Evolutionary conservation across 2,888 invertebrate genomes (phyloP).

Genomic region (Elmis aenea): DNA sequence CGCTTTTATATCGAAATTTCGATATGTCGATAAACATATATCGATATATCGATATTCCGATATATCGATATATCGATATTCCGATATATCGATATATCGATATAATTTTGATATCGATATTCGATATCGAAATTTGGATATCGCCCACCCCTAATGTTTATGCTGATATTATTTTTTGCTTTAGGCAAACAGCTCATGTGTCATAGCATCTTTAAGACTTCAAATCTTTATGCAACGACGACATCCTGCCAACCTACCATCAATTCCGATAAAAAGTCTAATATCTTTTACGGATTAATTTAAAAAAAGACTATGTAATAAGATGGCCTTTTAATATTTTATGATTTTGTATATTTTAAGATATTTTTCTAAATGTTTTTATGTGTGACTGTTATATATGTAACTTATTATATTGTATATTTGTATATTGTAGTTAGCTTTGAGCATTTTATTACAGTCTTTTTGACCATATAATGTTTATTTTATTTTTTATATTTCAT

Average conservation of each 20-base stretch:
- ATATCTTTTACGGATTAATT: constrained; percentile 24
- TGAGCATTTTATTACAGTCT: constrained; percentile 3
- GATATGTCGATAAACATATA: too few relatives aligned
- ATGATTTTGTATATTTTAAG: constrained; percentile 7
- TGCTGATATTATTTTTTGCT: constrained; percentile 9
- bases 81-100: too few relatives aligned
- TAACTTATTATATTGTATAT: background rate
- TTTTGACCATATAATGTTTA: too few relatives aligned
- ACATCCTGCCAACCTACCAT: constrained; percentile 28
- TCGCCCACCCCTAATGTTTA: background rate
- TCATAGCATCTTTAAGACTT: constrained; percentile 42
- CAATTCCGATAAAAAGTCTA: constrained; percentile 20
- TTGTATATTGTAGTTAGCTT: constrained; percentile 3
- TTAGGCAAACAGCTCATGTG: constrained; percentile 25
- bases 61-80: too few relatives aligned
- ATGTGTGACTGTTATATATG: constrained; percentile 23
- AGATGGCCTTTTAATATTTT: constrained; percentile 1
- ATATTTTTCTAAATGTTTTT: constrained; percentile 13
- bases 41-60: too few relatives aligned
- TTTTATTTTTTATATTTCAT: too few relatives aligned
- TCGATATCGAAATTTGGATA: too few relatives aligned
- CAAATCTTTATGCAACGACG: constrained; percentile 45
- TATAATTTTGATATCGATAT: too few relatives aligned
- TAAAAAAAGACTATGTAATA: background rate
- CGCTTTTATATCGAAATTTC: too few relatives aligned